Conservation (phyloP, 1,140 invertebrate genomes). For the Idris sp. region DNA sequence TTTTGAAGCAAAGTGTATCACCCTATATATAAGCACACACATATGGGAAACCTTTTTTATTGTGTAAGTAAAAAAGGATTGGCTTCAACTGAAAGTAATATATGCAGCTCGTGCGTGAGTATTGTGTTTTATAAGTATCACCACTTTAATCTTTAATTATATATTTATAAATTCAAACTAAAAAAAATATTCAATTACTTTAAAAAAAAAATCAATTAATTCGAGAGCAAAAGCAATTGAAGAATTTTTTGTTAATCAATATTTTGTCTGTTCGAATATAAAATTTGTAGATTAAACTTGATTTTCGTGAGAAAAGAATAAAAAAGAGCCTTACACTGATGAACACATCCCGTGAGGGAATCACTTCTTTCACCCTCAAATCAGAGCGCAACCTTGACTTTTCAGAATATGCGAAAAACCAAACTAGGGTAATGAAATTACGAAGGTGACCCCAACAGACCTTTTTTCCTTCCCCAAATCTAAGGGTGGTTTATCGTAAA, state of each 20-base stretch:
- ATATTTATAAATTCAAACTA: no score
- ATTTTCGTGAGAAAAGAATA: not conserved
- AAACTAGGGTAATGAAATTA: slow-evolving; percentile 40
- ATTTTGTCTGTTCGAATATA: no score
- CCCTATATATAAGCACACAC: slow-evolving; percentile 11
- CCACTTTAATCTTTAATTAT: no score
- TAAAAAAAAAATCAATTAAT: no score
- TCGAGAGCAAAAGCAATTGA: no score
- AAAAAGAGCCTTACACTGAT: slow-evolving; percentile 20
- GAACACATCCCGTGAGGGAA: slow-evolving; percentile 18
- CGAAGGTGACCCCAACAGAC: slow-evolving; percentile 34
- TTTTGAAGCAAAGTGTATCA: slow-evolving; percentile 9
- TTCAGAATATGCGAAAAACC: slow-evolving; percentile 43
- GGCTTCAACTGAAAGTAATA: slow-evolving; percentile 21
- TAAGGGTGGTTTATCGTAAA: slow-evolving; percentile 38
- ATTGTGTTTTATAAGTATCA: no score
- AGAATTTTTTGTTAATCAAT: no score
- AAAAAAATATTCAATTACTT: not conserved
- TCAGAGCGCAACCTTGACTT: slow-evolving; percentile 35
- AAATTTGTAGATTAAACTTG: no score
- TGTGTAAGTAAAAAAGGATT: slow-evolving; percentile 13
- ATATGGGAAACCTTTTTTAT: slow-evolving; percentile 8
- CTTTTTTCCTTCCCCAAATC: slow-evolving; percentile 31
- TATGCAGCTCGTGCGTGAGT: slow-evolving; percentile 14
- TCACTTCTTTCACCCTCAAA: slow-evolving; percentile 24